Conservation (phyloP, 2,888 invertebrate genomes). For the Phyto melanocephala region DNA sequence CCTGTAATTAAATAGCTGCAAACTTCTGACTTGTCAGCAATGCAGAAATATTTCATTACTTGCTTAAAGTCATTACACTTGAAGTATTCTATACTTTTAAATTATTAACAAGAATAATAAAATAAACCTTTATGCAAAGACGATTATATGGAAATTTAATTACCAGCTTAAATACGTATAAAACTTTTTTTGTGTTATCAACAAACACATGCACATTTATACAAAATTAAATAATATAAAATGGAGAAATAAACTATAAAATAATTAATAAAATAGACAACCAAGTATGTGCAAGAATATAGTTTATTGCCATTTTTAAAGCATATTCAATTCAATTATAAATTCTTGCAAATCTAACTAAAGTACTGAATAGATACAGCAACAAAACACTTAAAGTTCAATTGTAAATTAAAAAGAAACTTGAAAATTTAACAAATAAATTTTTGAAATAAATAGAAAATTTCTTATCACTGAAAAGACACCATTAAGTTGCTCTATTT, state of each 20-base stretch:
- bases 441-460: background rate
- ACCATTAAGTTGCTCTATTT: background rate
- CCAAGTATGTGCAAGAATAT: background rate
- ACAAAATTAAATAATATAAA: background rate
- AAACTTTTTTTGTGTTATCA: slow-evolving; percentile 12
- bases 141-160: slow-evolving; percentile 41
- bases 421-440: background rate
- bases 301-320: slow-evolving; percentile 20
- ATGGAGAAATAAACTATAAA: background rate
- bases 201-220: background rate
- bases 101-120: background rate
- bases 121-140: background rate
- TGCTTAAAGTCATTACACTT: background rate
- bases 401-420: background rate
- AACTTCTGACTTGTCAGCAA: background rate
- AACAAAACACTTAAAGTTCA: background rate
- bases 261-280: slow-evolving; percentile 2
- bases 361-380: background rate
- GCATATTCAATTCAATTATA: slow-evolving; percentile 34
- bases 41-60: background rate
- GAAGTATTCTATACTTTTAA: background rate
- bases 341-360: background rate
- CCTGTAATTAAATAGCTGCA: slow-evolving; percentile 12
- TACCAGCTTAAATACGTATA: slow-evolving; percentile 20
- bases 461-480: slow-evolving; percentile 8